A percentile compares a stretch with the other conserved stretches of the same genome.
Evolutionary conservation across 2,797 vertebrate genomes (phyloP).

Genomic region (Chaunax sp.): DNA sequence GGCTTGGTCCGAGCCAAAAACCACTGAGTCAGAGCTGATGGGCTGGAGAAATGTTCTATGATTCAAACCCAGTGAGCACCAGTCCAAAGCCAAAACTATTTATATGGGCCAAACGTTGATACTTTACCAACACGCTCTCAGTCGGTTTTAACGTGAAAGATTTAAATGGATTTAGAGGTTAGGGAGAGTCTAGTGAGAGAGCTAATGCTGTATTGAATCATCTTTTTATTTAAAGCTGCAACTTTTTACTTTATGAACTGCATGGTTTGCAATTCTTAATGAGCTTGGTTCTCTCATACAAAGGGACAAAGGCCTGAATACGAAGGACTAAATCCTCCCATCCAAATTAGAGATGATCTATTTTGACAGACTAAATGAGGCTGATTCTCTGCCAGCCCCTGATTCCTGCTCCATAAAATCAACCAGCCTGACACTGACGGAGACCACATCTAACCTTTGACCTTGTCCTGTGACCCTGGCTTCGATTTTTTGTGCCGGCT

Average conservation of each 20-base stretch:
- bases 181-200: constrained; percentile 5
- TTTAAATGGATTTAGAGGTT: constrained; percentile 15
- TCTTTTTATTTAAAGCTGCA: constrained; percentile 46
- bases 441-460: constrained; percentile 86
- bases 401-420: constrained; percentile 78
- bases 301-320: constrained; percentile 54
- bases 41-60: constrained; percentile 44
- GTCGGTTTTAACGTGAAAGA: constrained; percentile 32
- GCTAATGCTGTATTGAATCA: constrained; percentile 24
- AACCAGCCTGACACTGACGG: constrained; percentile 82
- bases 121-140: constrained; percentile 54
- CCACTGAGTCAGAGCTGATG: constrained; percentile 62
- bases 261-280: constrained; percentile 55
- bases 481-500: constrained; percentile 86
- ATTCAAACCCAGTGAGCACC: constrained; percentile 52
- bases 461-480: constrained; percentile 85
- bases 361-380: constrained; percentile 67
- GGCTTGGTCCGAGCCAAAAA: constrained; percentile 52
- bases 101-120: constrained; percentile 63
- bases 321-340: constrained; percentile 55
- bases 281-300: constrained; percentile 47
- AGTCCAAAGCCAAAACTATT: constrained; percentile 68
- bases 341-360: constrained; percentile 70
- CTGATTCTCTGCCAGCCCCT: constrained; percentile 63
- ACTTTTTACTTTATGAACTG: constrained; percentile 48